These are phyloP conservation scores for Abramis brama DNA, from an alignment of 2,113 vertebrate species.

Conservation along the genomic window DNA sequence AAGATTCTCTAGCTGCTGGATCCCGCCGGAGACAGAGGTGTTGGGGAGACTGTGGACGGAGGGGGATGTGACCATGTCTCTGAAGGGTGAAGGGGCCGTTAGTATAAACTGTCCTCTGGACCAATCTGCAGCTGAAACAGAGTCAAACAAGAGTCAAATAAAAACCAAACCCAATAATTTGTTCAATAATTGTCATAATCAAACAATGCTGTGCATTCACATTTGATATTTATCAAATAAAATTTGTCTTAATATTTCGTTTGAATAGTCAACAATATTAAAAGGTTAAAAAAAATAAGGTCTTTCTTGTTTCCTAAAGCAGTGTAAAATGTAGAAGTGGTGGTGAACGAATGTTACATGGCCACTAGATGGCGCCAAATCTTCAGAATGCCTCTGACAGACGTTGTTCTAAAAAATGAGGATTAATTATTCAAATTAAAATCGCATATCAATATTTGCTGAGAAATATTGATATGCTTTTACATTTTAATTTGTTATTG, in stretches of 20 bases:
- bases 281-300: not conserved
- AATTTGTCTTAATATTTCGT: not conserved
- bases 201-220: not conserved
- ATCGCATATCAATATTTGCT: too few relatives aligned
- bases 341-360: not conserved
- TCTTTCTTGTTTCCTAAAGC: not conserved
- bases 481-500: too few relatives aligned
- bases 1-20: conserved; percentile 62
- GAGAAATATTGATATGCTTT: too few relatives aligned
- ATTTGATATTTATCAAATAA: not conserved
- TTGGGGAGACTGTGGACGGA: conserved; percentile 36
- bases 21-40: not conserved
- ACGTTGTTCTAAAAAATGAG: too few relatives aligned
- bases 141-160: not conserved
- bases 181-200: not conserved
- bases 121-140: not conserved
- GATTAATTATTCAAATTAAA: too few relatives aligned
- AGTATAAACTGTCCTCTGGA: conserved; percentile 36
- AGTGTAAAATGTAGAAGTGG: not conserved
- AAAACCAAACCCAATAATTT: not conserved
- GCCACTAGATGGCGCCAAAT: not conserved
- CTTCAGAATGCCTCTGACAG: not conserved
- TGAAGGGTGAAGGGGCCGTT: conserved; percentile 49
- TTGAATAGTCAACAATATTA: not conserved
- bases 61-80: conserved; percentile 33